Base-by-base conservation (phyloP, 2,888 invertebrate genomes). In the Brachypalpus laphriformis region DNA sequence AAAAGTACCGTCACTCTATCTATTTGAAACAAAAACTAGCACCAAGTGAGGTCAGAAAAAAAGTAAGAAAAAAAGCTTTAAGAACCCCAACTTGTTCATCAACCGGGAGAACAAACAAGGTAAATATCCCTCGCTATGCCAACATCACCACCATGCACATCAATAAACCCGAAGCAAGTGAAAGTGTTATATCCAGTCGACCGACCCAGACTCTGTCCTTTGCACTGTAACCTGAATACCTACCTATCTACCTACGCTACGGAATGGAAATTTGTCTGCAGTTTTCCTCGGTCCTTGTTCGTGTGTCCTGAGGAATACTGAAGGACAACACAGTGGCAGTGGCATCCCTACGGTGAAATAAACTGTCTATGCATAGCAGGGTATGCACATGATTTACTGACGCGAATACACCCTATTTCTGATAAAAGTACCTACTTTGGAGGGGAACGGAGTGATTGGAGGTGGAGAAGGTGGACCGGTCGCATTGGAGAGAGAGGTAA, bases 141-240 rank as follows among this genome's bases (percentile, higher is more conserved):
- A 72, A 70, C 70, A 54, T 8, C 31, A n/a, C 37, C 47, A 61
- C 49, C 20, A 20, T 42, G 11, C 47, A 80, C 81, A 66, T 75
- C 71, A 76, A 71, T 66, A 54, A 71, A 66, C 81, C 66, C 66
- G 18, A 45, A 71, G 74, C 80, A 74, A 85, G 85, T 81, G 85
- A 85, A 85, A 85, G 85, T 85, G 85, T 85, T 83, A 83, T 83
- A 80, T 78, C 74, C 83, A 78, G 70, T 80, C 74, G 83, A 83
- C 78, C 80, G 83, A 70, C 57, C 74, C 83, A 74, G 83, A 78
- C 63, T 83, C 59, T 74, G 20, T 56, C 57, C 65, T 18, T 40
- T 34, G 8, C 65, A n/a, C 65, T 49, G 1, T n/a, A n/a, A 18
- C 34, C 16, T 5, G 31, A 34, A 57, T 31, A 40, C 6, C 11